These are phyloP conservation scores for Vanacampus margaritifer DNA, from an alignment of 2,113 vertebrate genomes.

Conservation along the genomic window DNA sequence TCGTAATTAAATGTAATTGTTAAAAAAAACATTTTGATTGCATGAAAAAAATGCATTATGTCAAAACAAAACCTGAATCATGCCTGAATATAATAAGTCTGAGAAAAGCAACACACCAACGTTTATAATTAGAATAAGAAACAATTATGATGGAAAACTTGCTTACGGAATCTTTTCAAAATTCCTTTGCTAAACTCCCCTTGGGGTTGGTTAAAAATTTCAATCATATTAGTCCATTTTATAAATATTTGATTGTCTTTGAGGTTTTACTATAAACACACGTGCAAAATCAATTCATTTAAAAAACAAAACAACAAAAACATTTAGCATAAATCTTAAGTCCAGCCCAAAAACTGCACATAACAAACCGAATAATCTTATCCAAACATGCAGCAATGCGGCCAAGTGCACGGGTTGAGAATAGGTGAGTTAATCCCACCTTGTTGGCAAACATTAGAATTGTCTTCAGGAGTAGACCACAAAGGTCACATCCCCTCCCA, in stretches of 20 bases:
- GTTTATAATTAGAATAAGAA: background rate
- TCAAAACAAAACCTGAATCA: background rate
- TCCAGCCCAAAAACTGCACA: background rate
- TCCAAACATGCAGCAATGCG: background rate
- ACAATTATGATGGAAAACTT: background rate
- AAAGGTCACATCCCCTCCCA: slow-evolving; percentile 67
- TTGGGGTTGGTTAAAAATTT: background rate
- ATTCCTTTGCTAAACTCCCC: background rate
- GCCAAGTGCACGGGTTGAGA: background rate
- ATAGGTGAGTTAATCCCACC: slow-evolving; percentile 60
- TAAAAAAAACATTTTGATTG: too few relatives aligned
- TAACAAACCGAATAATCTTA: background rate
- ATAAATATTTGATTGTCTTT: background rate
- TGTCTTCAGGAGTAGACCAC: slow-evolving; percentile 58
- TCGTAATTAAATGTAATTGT: too few relatives aligned
- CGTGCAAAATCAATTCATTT: background rate
- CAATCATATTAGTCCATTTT: background rate
- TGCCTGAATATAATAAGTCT: background rate
- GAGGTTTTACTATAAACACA: background rate
- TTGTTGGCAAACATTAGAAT: slow-evolving; percentile 69
- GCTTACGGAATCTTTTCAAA: background rate
- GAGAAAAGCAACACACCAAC: background rate
- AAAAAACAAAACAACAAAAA: background rate
- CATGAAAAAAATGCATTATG: too few relatives aligned
- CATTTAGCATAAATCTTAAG: background rate